Conservation (phyloP, 2,797 vertebrate species). For the Macropus fuliginosus region DNA sequence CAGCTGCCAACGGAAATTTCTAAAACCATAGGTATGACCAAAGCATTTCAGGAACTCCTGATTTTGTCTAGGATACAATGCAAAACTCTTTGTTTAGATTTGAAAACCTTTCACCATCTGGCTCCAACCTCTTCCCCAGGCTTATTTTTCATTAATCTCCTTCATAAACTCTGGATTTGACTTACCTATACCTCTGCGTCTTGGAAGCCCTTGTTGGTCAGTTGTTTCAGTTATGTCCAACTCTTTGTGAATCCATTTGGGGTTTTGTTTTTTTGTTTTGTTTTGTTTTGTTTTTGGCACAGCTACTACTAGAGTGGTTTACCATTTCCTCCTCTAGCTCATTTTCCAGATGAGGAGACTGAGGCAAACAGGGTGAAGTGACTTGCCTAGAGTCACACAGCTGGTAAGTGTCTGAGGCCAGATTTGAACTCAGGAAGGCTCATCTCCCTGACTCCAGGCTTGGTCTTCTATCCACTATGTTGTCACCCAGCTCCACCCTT, state of each 20-base stretch:
- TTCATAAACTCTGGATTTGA: not conserved
- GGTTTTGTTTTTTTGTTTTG: not conserved
- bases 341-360: not conserved
- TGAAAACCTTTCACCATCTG: not conserved
- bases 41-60: not conserved
- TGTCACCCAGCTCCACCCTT: not conserved
- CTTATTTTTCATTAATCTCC: not conserved
- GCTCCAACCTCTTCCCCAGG: not conserved
- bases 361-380: not conserved
- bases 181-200: not conserved
- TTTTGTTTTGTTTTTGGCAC: not conserved
- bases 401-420: too few species aligned
- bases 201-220: not conserved
- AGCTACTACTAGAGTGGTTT: not conserved
- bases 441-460: not conserved
- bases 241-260: not conserved
- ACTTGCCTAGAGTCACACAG: not conserved
- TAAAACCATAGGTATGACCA: not conserved
- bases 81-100: not conserved
- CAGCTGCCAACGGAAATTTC: not conserved
- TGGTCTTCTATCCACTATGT: not conserved
- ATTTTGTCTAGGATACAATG: not conserved
- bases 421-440: too few species aligned
- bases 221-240: not conserved
- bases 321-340: not conserved